Conservation (phyloP, 2,888 invertebrate species). For the Drosophila paramelanica region DNA sequence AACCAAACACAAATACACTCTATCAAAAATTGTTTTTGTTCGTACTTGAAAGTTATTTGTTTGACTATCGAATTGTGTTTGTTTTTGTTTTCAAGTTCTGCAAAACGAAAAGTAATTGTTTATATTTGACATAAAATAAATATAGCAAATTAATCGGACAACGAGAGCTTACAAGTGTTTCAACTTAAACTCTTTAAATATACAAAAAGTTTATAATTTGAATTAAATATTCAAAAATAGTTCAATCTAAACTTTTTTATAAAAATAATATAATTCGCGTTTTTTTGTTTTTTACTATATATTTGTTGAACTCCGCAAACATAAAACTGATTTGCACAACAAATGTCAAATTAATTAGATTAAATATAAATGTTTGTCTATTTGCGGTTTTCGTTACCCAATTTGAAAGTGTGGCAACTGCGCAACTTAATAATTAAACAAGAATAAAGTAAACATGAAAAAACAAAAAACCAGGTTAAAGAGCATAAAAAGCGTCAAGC, state of each 20-base stretch:
- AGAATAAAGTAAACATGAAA: not conserved
- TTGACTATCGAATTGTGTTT: not conserved
- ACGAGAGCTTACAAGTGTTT: not conserved
- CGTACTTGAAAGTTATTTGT: slow-evolving; percentile 1
- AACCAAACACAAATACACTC: slow-evolving; percentile 3
- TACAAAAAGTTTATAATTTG: too few relatives aligned
- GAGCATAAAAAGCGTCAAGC: not conserved
- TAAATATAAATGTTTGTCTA: not conserved
- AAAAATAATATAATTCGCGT: too few relatives aligned
- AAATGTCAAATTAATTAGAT: not conserved
- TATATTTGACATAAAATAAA: not conserved
- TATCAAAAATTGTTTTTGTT: slow-evolving; percentile 4
- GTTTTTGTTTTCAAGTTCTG: not conserved
- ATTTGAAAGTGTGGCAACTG: not conserved
- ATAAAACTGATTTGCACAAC: not conserved
- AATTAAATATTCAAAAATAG: too few relatives aligned
- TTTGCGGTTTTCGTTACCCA: not conserved
- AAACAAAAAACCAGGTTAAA: not conserved
- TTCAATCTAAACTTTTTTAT: too few relatives aligned
- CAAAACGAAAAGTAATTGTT: slow-evolving; percentile 6
- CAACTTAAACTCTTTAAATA: too few relatives aligned
- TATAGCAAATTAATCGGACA: not conserved
- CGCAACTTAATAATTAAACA: not conserved
- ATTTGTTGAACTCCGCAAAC: not conserved
- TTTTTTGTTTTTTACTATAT: too few relatives aligned